Conservation (phyloP, 2,113 vertebrate species). For the Rhea pennata region DNA sequence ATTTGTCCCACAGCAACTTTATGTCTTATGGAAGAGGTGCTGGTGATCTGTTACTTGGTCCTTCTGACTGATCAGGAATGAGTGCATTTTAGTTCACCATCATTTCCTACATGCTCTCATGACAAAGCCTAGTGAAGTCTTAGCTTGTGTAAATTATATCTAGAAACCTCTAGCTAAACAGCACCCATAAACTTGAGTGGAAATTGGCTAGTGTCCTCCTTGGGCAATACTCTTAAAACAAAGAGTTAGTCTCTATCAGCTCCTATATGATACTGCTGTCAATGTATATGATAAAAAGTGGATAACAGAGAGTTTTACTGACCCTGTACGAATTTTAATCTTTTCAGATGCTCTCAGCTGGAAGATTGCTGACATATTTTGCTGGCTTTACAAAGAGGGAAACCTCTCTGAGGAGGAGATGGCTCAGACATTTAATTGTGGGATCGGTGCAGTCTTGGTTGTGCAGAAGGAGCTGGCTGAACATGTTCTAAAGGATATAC, state of each 20-base stretch:
- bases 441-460: slow-evolving; percentile 83
- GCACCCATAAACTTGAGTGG: neutral
- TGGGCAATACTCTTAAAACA: neutral
- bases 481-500: slow-evolving; percentile 80
- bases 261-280: neutral
- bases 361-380: slow-evolving; percentile 86
- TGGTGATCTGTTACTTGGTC: neutral
- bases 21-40: neutral
- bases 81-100: neutral
- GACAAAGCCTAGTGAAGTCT: neutral
- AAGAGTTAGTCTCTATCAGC: neutral
- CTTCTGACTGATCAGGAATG: neutral
- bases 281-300: neutral
- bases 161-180: neutral
- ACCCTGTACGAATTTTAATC: neutral
- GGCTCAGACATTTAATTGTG: slow-evolving; percentile 87
- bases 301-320: neutral
- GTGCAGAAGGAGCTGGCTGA: slow-evolving; percentile 79
- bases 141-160: neutral
- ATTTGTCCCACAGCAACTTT: neutral
- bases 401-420: slow-evolving; percentile 85
- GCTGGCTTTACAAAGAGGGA: slow-evolving; percentile 87
- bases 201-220: neutral
- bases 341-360: slow-evolving; percentile 84
- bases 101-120: neutral